These are phyloP conservation scores for Pseudococcus viburni DNA, from an alignment of 2,888 invertebrate genomes.

Conservation along the genomic window DNA sequence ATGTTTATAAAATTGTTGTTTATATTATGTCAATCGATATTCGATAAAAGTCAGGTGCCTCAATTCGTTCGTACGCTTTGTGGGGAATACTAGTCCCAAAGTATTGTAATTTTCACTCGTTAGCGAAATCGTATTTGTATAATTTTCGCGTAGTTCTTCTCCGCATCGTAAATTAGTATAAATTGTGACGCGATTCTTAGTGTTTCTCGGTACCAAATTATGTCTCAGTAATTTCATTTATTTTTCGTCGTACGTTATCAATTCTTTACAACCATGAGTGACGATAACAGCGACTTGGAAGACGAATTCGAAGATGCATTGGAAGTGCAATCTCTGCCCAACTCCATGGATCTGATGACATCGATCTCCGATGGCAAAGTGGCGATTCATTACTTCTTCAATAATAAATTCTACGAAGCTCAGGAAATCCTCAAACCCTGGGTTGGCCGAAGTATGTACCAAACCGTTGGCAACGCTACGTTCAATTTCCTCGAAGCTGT, in stretches of 20 bases:
- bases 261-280: slow-evolving; percentile 56
- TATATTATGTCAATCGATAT: slow-evolving; percentile 41
- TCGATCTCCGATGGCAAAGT: slow-evolving; percentile 84
- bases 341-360: slow-evolving; percentile 77
- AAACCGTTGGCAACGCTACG: slow-evolving; percentile 89
- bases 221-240: not conserved
- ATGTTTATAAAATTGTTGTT: slow-evolving; percentile 46
- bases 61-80: slow-evolving; percentile 47
- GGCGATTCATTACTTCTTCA: slow-evolving; percentile 91
- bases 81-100: not conserved
- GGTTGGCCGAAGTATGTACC: slow-evolving; percentile 90
- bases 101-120: not conserved
- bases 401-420: slow-evolving; percentile 90
- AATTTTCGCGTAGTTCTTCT: slow-evolving; percentile 15
- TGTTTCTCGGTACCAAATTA: not conserved
- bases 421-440: slow-evolving; percentile 84
- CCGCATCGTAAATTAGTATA: not conserved
- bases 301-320: slow-evolving; percentile 74
- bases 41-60: slow-evolving; percentile 32
- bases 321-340: slow-evolving; percentile 71
- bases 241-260: not conserved
- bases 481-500: slow-evolving; percentile 93
- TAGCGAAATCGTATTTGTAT: slow-evolving; percentile 19
- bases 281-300: slow-evolving; percentile 66
- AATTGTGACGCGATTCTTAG: slow-evolving; percentile 6